These are phyloP conservation scores for Hyperopisus bebe DNA, from an alignment of 2,113 vertebrate genomes.

Conservation along the genomic window DNA sequence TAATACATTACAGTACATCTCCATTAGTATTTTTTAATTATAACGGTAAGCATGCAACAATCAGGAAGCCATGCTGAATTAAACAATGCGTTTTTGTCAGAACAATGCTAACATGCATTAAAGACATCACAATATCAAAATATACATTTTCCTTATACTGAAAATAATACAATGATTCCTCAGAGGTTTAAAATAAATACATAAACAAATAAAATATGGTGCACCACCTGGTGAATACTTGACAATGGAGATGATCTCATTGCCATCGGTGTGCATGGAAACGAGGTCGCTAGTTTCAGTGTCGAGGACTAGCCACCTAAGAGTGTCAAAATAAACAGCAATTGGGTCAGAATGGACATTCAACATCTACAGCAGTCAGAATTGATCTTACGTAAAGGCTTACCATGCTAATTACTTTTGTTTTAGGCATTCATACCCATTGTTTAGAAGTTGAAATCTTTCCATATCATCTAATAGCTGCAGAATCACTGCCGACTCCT, in stretches of 20 bases:
- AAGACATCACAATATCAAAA: background rate
- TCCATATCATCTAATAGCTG: background rate
- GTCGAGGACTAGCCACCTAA: constrained; percentile 84
- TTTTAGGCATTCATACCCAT: background rate
- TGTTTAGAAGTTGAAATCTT: background rate
- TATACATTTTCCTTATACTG: background rate
- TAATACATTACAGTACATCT: background rate
- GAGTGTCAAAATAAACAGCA: background rate
- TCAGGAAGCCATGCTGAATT: background rate
- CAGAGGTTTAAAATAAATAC: background rate
- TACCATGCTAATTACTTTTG: background rate
- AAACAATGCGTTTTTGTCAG: background rate
- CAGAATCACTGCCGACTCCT: background rate
- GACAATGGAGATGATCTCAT: constrained; percentile 77
- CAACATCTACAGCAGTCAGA: background rate
- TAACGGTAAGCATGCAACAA: background rate
- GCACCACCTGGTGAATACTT: constrained; percentile 78
- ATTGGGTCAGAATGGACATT: background rate
- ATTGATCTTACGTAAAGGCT: background rate
- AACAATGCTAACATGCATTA: background rate
- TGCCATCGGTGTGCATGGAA: constrained; percentile 77
- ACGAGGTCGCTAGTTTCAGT: constrained; percentile 76
- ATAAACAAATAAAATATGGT: background rate
- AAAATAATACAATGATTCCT: background rate
- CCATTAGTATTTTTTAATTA: background rate